Conservation (phyloP, 2,113 vertebrate genomes). For the Ptyas mucosa region DNA sequence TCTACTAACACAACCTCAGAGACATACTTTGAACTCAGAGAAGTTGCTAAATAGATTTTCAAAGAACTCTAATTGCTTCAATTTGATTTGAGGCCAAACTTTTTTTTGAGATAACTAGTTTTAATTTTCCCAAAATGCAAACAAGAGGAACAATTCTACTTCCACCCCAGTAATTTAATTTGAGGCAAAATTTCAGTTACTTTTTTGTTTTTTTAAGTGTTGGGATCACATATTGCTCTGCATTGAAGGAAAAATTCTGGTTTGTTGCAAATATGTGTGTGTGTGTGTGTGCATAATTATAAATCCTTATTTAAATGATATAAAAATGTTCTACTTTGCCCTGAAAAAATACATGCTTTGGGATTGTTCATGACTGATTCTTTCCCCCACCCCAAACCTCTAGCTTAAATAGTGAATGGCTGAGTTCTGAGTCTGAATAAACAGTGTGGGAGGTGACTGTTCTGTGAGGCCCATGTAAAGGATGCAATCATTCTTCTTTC, state of each 20-base stretch:
- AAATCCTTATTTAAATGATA: conserved; percentile 62
- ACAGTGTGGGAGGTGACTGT: conserved; percentile 85
- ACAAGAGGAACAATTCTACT: conserved; percentile 25
- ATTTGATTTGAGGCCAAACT: neutral
- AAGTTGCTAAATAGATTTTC: neutral
- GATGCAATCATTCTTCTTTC: conserved; percentile 75
- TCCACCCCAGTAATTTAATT: conserved; percentile 32
- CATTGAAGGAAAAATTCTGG: conserved; percentile 46
- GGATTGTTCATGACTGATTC: conserved; percentile 66
- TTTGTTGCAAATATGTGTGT: conserved; percentile 34
- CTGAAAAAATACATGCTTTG: conserved; percentile 69
- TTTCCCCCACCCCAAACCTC: conserved; percentile 40
- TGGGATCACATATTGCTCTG: neutral
- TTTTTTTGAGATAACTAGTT: neutral
- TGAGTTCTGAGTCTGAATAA: conserved; percentile 81
- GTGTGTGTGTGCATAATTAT: conserved; percentile 26
- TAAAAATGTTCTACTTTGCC: conserved; percentile 54
- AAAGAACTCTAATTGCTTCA: neutral
- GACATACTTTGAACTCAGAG: neutral
- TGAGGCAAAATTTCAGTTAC: neutral
- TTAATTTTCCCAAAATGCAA: conserved; percentile 37
- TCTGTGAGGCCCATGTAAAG: conserved; percentile 78
- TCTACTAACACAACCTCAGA: neutral
- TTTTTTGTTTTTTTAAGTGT: neutral
- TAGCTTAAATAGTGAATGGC: conserved; percentile 81